Evolutionary conservation across 2,797 vertebrate genomes (phyloP).

Genomic region (Dallia pectoralis): DNA sequence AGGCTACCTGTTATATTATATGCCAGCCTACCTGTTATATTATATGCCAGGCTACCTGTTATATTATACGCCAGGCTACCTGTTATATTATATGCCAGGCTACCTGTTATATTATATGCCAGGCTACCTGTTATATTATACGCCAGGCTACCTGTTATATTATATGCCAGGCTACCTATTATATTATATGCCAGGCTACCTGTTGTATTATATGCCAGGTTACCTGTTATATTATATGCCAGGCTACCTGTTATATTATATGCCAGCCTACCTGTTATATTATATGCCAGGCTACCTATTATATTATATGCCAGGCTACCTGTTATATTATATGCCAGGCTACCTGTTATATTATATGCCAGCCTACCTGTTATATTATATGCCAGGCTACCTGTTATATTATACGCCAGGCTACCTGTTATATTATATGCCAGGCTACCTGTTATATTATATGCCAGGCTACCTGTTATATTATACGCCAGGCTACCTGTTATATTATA

Average conservation of each 20-base stretch:
- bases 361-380: not conserved
- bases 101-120: not conserved
- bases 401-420: conserved; percentile 4
- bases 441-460: not conserved
- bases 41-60: conserved; percentile 3
- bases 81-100: not conserved
- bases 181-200: too few relatives aligned
- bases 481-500: not conserved
- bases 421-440: not conserved
- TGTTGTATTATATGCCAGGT: too few relatives aligned
- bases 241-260: not conserved
- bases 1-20: not conserved
- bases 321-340: not conserved
- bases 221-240: not conserved
- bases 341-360: not conserved
- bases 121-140: not conserved
- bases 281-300: too few relatives aligned
- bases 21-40: not conserved
- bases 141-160: not conserved
- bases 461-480: not conserved
- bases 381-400: not conserved
- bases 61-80: not conserved
- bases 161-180: too few relatives aligned
- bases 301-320: too few relatives aligned
- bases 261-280: not conserved